Evolutionary conservation across 2,797 vertebrate species (phyloP).

Genomic region (Perodicticus potto): DNA sequence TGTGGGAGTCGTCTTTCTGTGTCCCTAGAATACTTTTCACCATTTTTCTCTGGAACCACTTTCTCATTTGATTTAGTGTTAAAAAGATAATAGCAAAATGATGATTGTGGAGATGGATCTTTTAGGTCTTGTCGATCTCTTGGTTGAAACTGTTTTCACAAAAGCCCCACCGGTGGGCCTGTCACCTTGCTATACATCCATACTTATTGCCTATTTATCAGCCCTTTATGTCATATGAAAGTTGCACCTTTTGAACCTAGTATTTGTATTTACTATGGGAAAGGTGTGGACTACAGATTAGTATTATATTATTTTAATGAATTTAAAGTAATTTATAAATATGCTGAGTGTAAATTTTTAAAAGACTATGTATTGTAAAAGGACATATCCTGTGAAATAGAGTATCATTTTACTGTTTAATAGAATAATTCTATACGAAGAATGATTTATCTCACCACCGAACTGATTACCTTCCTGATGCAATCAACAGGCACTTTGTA

Average conservation of each 20-base stretch:
- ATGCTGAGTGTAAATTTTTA: slow-evolving; percentile 89
- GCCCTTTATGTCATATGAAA: slow-evolving; percentile 20
- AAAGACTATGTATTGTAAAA: slow-evolving; percentile 87
- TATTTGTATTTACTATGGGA: slow-evolving; percentile 88
- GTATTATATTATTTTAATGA: slow-evolving; percentile 85
- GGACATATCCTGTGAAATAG: slow-evolving; percentile 88
- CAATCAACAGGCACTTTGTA: slow-evolving; percentile 84
- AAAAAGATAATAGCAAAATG: neutral
- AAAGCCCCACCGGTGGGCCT: neutral
- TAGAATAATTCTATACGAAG: slow-evolving; percentile 78
- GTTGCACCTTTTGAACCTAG: slow-evolving; percentile 80
- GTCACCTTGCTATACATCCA: neutral
- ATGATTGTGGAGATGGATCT: neutral
- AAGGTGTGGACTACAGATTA: slow-evolving; percentile 84
- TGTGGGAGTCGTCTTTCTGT: slow-evolving; percentile 27
- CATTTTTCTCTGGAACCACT: slow-evolving; percentile 51
- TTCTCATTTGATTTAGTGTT: slow-evolving; percentile 1
- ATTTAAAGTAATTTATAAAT: slow-evolving; percentile 90
- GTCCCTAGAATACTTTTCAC: slow-evolving; percentile 17
- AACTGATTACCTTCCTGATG: slow-evolving; percentile 71
- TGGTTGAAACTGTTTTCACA: slow-evolving; percentile 44
- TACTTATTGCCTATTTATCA: slow-evolving; percentile 62
- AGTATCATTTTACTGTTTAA: slow-evolving; percentile 83
- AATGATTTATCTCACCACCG: slow-evolving; percentile 77
- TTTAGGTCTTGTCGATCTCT: slow-evolving; percentile 8